phyloP scores from a whole-genome alignment of 2,888 invertebrate species.

The Oxyscelio sp. region DNA sequence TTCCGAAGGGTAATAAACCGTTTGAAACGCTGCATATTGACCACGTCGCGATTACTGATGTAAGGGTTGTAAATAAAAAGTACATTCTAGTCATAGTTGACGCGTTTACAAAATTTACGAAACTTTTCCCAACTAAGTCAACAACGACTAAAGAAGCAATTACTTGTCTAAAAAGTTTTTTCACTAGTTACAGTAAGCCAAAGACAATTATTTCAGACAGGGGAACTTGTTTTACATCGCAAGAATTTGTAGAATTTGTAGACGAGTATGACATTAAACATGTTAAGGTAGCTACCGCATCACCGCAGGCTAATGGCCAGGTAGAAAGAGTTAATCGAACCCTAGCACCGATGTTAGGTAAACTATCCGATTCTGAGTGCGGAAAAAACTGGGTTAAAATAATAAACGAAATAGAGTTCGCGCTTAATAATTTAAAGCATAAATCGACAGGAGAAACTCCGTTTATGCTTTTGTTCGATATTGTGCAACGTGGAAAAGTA shows the following conservation, averaged over 20 bases:
- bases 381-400: slow-evolving; percentile 62
- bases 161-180: slow-evolving; percentile 47
- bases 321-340: slow-evolving; percentile 73
- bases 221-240: slow-evolving; percentile 74
- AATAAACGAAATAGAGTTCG: not conserved
- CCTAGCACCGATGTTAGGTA: slow-evolving; percentile 67
- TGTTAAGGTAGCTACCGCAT: slow-evolving; percentile 73
- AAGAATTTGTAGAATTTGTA: slow-evolving; percentile 73
- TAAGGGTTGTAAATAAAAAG: slow-evolving; percentile 24
- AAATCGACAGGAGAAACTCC: not conserved
- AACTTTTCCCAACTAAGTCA: slow-evolving; percentile 74
- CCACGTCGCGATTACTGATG: slow-evolving; percentile 8
- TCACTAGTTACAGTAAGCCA: slow-evolving; percentile 58
- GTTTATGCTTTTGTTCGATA: not conserved
- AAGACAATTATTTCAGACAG: slow-evolving; percentile 66
- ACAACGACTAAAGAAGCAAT: slow-evolving; percentile 60
- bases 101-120: slow-evolving; percentile 78
- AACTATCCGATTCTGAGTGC: slow-evolving; percentile 39
- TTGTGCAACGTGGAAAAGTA: not conserved
- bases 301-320: slow-evolving; percentile 78
- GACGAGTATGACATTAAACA: slow-evolving; percentile 57
- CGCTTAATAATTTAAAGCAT: not conserved
- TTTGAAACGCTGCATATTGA: slow-evolving; percentile 33
- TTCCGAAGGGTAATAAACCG: slow-evolving; percentile 24
- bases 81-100: slow-evolving; percentile 14